phyloP scores from a whole-genome alignment of 2,797 vertebrate species.

The Denticeps clupeoides region DNA sequence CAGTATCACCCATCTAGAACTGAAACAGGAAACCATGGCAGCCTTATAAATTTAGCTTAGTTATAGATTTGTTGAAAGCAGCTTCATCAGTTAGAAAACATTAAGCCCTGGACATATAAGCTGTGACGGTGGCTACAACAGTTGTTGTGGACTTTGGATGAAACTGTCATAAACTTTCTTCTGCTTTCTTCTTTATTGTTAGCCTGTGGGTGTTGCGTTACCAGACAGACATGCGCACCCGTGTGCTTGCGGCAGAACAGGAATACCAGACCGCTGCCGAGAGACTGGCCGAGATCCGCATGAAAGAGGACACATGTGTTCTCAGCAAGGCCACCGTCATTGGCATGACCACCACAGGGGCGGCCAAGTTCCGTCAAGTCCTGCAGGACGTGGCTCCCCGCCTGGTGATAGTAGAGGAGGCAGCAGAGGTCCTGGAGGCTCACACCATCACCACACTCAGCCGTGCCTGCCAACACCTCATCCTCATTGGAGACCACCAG shows the following conservation, averaged over 20 bases:
- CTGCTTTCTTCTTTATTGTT: background rate
- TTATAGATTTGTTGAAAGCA: too few relatives aligned
- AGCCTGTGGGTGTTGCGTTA: conserved; percentile 78
- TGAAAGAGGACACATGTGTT: conserved; percentile 63
- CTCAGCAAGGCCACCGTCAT: conserved; percentile 69
- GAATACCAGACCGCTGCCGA: conserved; percentile 68
- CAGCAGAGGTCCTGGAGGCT: conserved; percentile 89
- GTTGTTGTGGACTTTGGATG: background rate
- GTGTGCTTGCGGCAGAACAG: conserved; percentile 47
- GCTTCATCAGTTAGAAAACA: too few relatives aligned
- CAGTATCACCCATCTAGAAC: too few relatives aligned
- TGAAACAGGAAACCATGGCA: too few relatives aligned
- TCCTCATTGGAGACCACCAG: conserved; percentile 93
- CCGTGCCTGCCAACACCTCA: conserved; percentile 79
- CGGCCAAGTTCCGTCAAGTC: conserved; percentile 75
- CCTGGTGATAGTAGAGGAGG: conserved; percentile 86
- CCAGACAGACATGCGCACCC: conserved; percentile 52
- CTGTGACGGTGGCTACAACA: too few relatives aligned
- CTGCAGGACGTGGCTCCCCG: conserved; percentile 69
- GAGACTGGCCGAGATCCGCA: conserved; percentile 67
- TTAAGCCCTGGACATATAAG: too few relatives aligned
- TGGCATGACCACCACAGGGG: conserved; percentile 94
- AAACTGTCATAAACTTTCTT: background rate
- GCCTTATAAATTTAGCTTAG: too few relatives aligned
- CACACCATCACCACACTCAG: conserved; percentile 85